Conservation (phyloP, 2,797 vertebrate genomes). For the Parotocinclus haroldoi region DNA sequence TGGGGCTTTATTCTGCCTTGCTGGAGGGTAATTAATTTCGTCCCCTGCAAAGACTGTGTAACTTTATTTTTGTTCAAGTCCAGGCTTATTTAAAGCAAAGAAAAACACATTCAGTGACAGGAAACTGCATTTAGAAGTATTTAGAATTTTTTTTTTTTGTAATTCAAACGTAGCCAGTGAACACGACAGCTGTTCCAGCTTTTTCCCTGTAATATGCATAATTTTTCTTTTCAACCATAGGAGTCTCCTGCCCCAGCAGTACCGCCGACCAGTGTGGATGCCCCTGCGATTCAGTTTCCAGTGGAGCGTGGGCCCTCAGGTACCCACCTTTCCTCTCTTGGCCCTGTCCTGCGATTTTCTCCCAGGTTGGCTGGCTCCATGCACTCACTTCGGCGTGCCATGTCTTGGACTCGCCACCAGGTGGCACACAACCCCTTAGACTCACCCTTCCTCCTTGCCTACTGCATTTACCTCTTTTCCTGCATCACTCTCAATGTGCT, state of each 20-base stretch:
- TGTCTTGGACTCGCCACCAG: constrained; percentile 85
- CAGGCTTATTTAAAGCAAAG: too few relatives aligned
- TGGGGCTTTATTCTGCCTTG: too few relatives aligned
- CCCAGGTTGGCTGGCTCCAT: constrained; percentile 71
- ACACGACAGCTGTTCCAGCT: neutral
- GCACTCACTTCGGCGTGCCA: constrained; percentile 71
- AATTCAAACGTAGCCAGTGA: too few relatives aligned
- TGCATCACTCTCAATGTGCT: constrained; percentile 73
- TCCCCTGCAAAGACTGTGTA: too few relatives aligned
- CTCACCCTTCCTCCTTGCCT: constrained; percentile 86
- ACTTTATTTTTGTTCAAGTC: too few relatives aligned
- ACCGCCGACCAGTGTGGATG: constrained; percentile 69
- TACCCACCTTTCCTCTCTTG: constrained; percentile 87
- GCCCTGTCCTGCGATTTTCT: constrained; percentile 73
- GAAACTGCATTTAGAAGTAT: neutral
- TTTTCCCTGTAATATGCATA: neutral
- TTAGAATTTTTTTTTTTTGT: neutral
- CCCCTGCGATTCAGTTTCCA: constrained; percentile 61
- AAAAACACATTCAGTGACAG: too few relatives aligned
- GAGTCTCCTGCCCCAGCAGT: constrained; percentile 73
- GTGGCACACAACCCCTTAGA: constrained; percentile 85
- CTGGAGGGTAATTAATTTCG: too few relatives aligned
- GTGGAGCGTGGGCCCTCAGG: constrained; percentile 86
- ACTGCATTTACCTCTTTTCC: constrained; percentile 76
- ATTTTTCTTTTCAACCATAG: constrained; percentile 56